Percentiles rank a stretch among this genome's conserved stretches.
phyloP scores from a whole-genome alignment of 2,888 invertebrate genomes.

The Oligia strigilis region DNA sequence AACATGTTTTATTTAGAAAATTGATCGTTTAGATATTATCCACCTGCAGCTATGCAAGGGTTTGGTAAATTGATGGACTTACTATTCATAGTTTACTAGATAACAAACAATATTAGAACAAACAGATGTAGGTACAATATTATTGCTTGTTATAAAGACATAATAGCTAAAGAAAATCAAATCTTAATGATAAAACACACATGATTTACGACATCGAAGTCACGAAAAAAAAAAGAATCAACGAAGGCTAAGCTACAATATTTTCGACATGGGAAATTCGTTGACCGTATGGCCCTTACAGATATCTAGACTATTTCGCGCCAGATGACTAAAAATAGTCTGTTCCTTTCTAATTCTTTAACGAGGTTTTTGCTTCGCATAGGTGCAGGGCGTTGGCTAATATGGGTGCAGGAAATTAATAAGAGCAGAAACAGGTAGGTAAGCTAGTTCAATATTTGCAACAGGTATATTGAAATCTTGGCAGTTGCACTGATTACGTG shows the following conservation, averaged over 20 bases:
- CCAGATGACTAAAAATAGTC: conserved; percentile 56
- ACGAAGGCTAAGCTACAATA: neutral
- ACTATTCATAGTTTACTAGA: neutral
- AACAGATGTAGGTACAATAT: neutral
- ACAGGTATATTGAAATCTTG: conserved; percentile 30
- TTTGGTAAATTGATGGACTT: neutral
- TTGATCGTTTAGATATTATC: neutral
- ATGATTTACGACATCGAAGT: neutral
- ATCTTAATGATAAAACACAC: neutral
- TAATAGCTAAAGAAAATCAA: neutral
- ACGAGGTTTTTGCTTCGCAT: conserved; percentile 63
- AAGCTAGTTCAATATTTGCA: conserved; percentile 27
- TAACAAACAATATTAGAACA: too few species aligned
- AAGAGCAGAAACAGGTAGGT: conserved; percentile 51
- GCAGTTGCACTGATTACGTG: conserved; percentile 28
- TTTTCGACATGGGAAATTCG: conserved; percentile 24
- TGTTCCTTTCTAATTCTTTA: conserved; percentile 65
- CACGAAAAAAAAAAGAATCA: neutral
- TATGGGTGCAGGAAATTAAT: conserved; percentile 67
- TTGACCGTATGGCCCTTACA: conserved; percentile 43
- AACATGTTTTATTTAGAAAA: neutral
- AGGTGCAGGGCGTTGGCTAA: conserved; percentile 66
- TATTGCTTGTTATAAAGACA: neutral
- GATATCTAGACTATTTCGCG: conserved; percentile 30
- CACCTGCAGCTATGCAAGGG: neutral